A percentile compares a stretch with the other conserved stretches of the same genome.
These are phyloP conservation scores for Eciton burchellii DNA, from an alignment of 1,140 invertebrate genomes.

Conservation along the genomic window DNA sequence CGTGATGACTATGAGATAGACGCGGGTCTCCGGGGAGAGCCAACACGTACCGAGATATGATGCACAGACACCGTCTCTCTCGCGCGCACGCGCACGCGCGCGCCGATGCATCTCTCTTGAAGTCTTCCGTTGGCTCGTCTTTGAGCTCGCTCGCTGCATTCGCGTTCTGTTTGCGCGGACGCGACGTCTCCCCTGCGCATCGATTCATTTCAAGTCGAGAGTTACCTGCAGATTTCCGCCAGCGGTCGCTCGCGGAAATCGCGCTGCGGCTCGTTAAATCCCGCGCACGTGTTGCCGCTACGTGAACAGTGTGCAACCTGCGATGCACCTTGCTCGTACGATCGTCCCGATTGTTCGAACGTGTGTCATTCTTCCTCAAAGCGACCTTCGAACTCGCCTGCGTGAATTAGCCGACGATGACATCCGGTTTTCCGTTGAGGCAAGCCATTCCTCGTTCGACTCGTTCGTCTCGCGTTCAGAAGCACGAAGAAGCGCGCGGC, in stretches of 20 bases:
- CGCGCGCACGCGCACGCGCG: not conserved
- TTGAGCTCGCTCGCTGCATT: not conserved
- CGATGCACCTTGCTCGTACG: no score
- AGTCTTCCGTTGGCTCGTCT: not conserved
- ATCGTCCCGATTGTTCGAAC: no score
- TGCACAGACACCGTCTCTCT: not conserved
- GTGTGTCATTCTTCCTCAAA: no score
- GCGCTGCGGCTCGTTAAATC: not conserved
- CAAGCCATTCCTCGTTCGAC: not conserved
- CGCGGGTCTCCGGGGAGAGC: constrained; percentile 62
- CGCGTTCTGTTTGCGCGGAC: constrained; percentile 4
- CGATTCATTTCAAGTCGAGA: constrained; percentile 16
- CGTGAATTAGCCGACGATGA: constrained; percentile 45
- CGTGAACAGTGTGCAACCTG: no score
- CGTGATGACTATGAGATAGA: constrained; percentile 69
- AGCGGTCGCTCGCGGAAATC: constrained; percentile 19
- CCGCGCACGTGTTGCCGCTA: no score
- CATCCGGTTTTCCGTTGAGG: constrained; percentile 28
- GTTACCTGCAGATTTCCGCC: not conserved
- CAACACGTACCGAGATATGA: constrained; percentile 2
- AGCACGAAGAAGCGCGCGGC: constrained; percentile 57
- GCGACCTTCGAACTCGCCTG: no score
- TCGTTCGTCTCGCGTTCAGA: constrained; percentile 1
- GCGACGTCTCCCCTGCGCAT: not conserved
- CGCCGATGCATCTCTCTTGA: not conserved